Percentiles rank a stretch among this genome's conserved stretches.
phyloP scores from a whole-genome alignment of 2,797 vertebrate species.

The Todus mexicanus region DNA sequence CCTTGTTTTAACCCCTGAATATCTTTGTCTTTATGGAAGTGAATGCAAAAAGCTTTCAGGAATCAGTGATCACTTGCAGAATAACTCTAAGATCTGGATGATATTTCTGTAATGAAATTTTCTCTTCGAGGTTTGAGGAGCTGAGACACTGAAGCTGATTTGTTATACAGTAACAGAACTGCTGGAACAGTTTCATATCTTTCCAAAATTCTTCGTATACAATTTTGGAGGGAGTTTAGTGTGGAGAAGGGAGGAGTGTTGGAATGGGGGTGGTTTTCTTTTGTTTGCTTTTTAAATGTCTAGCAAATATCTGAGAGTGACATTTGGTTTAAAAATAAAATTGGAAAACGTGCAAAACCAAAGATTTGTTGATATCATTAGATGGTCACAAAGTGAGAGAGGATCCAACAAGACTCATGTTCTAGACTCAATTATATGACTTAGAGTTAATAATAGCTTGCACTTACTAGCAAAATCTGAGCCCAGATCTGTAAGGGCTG shows the following conservation, averaged over 20 bases:
- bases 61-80: not conserved
- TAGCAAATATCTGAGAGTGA: not conserved
- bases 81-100: not conserved
- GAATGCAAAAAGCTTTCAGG: not conserved
- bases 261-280: not conserved
- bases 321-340: not conserved
- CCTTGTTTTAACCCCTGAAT: not conserved
- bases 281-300: not conserved
- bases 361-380: not conserved
- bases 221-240: not conserved
- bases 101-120: not conserved
- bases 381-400: not conserved
- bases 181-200: not conserved
- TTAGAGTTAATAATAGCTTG: not conserved
- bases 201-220: not conserved
- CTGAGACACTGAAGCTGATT: not conserved
- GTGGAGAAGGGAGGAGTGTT: no score
- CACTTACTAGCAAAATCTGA: not conserved
- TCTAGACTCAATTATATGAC: not conserved
- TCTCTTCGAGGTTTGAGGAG: not conserved
- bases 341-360: not conserved
- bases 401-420: fast-evolving
- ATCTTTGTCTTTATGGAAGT: not conserved
- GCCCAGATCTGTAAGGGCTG: not conserved
- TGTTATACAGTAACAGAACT: not conserved